These are phyloP conservation scores for Petrocephalus zakoni DNA, from an alignment of 2,113 vertebrate species.

Conservation along the genomic window DNA sequence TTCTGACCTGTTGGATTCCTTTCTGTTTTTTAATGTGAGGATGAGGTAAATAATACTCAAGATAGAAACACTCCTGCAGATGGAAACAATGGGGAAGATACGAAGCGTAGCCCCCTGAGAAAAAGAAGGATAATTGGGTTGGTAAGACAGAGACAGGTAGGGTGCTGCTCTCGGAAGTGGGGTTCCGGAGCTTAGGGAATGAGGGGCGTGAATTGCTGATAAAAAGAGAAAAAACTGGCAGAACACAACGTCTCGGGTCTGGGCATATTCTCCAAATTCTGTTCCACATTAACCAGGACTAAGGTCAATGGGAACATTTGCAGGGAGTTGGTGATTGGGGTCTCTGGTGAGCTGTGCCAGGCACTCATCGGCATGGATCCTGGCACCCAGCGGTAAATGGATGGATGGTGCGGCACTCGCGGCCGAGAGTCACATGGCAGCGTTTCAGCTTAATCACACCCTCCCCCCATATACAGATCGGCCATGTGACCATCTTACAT, in stretches of 20 bases:
- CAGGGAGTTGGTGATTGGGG: slow-evolving; percentile 20
- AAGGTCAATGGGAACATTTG: slow-evolving; percentile 24
- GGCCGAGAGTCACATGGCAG: background rate
- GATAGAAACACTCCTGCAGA: background rate
- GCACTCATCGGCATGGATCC: background rate
- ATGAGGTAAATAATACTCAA: background rate
- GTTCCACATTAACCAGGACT: background rate
- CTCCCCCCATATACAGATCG: background rate
- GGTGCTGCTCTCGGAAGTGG: background rate
- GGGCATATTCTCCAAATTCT: background rate
- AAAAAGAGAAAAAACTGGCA: background rate
- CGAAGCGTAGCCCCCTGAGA: background rate
- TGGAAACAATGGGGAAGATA: background rate
- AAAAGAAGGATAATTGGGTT: background rate
- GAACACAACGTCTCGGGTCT: background rate
- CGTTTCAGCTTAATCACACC: background rate
- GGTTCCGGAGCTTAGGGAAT: background rate
- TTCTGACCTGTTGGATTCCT: background rate
- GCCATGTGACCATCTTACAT: background rate
- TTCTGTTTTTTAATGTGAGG: background rate
- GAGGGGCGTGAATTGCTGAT: background rate
- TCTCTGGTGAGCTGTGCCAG: slow-evolving; percentile 13
- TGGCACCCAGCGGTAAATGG: background rate
- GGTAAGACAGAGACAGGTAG: background rate
- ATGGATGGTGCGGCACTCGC: background rate